A percentile compares a stretch with the other conserved stretches of the same genome.
Evolutionary conservation across 2,113 vertebrate species (phyloP).

Genomic region (Epinephelus fuscoguttatus): DNA sequence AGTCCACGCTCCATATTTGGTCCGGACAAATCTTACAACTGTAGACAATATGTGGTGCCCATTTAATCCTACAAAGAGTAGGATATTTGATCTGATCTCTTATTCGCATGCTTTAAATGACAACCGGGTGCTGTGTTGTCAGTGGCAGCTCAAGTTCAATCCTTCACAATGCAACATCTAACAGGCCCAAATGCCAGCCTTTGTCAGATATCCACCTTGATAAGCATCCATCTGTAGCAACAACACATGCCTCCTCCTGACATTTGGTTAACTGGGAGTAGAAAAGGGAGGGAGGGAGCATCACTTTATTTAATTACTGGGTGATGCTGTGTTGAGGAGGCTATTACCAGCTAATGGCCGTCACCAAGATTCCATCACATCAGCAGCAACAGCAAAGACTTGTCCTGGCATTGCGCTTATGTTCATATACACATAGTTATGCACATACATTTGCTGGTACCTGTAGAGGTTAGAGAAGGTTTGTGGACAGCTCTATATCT

Average conservation of each 20-base stretch:
- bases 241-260: slow-evolving; percentile 9
- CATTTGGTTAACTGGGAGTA: slow-evolving; percentile 42
- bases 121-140: background rate
- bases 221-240: slow-evolving; percentile 3
- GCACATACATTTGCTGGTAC: background rate
- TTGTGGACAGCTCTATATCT: background rate
- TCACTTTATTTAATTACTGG: slow-evolving; percentile 51
- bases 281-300: slow-evolving; percentile 2
- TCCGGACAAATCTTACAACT: too few species aligned
- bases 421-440: background rate
- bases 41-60: background rate
- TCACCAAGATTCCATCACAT: slow-evolving; percentile 25
- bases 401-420: background rate
- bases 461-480: background rate
- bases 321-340: slow-evolving; percentile 39
- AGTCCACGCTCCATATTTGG: too few species aligned
- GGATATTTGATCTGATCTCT: background rate
- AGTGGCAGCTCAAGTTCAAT: background rate
- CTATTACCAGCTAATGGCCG: slow-evolving; percentile 46
- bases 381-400: background rate
- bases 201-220: background rate
- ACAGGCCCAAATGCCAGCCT: slow-evolving; percentile 18
- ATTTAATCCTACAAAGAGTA: background rate
- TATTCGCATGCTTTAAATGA: slow-evolving; percentile 4
- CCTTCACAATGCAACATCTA: background rate